These are phyloP conservation scores for Pteropus alecto DNA, from an alignment of 2,113 vertebrate genomes.

Conservation along the genomic window DNA sequence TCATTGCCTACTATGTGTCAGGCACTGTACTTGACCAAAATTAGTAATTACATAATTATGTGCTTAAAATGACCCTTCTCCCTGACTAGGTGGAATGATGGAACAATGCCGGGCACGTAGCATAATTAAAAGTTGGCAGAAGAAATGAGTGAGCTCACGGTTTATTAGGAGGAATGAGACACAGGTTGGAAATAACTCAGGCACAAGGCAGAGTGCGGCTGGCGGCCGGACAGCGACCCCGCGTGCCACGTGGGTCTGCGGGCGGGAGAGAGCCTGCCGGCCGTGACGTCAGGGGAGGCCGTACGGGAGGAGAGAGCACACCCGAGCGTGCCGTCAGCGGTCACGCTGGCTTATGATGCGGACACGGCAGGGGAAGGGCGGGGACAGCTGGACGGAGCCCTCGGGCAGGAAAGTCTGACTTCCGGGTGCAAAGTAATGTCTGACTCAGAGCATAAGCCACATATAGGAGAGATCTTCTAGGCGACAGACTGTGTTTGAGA, in stretches of 20 bases:
- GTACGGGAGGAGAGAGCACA: neutral
- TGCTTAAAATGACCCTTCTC: neutral
- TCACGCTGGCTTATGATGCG: neutral
- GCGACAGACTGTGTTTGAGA: neutral
- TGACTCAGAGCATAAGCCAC: neutral
- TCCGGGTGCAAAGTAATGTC: neutral
- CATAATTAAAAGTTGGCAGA: neutral
- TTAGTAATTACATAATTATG: neutral
- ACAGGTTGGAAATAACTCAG: slow-evolving; percentile 29
- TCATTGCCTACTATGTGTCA: neutral
- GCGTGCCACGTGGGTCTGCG: neutral
- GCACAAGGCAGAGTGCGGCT: neutral
- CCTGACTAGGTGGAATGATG: neutral
- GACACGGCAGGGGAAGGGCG: neutral
- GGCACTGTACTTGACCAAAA: neutral
- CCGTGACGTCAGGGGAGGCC: neutral
- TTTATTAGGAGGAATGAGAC: slow-evolving; percentile 51
- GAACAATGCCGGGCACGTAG: neutral
- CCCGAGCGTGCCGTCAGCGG: neutral
- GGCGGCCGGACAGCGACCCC: neutral
- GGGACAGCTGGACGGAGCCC: neutral
- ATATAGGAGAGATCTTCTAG: neutral
- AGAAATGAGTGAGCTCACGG: slow-evolving; percentile 55
- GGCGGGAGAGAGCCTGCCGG: neutral
- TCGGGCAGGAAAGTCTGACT: neutral